Evolutionary conservation across 2,888 invertebrate genomes (phyloP), one percentile per base, ranked within the genome.

Genomic region (Hirtodrosophila duncani): DNA sequence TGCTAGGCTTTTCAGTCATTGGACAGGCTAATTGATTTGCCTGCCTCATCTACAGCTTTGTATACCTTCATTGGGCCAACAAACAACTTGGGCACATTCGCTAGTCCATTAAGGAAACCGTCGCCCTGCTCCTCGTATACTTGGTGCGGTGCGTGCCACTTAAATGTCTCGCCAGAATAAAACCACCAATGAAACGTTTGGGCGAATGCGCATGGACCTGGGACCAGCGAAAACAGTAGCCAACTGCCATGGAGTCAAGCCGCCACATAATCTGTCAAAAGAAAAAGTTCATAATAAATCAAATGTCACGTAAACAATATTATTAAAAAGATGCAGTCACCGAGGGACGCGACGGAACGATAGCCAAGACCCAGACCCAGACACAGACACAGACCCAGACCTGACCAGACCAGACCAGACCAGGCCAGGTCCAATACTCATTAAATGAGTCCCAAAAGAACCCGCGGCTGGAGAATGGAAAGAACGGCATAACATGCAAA

Each of bases 241-340:
- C 81, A 55, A 59, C 53, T 65, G 58, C 50, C 51, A 50, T 48
- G 62, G 57, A 72, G 65, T 58, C 74, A 52, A 58, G 61, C 69
- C 69, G 70, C 78, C 74, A 81, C 79, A 80, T 82, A 83, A 83
- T 82, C 83, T 82, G 82, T 83, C 83, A 83, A 82, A 82, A 75
- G 69, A 42, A 69, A 69, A 83, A 74, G 80, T 82, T 71, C 80
- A 77, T 79, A 82, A 83, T 82, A 82, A 82, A 83, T 82, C 79
- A 82, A 83, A 82, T 80, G 74, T 79, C 79, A 79, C 79, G 79
- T 82, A 82, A 80, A 80, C 66, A 68, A 82, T 82, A 80, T 70
- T 64, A 72, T 82, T 67, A 72, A 72, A 72, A 69, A 63, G 64
- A 69, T 69, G 70, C 64, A 70, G 67, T 72, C 64, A 67, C 45